phyloP scores from a whole-genome alignment of 2,888 invertebrate genomes.

The Heliconius charithonia region DNA sequence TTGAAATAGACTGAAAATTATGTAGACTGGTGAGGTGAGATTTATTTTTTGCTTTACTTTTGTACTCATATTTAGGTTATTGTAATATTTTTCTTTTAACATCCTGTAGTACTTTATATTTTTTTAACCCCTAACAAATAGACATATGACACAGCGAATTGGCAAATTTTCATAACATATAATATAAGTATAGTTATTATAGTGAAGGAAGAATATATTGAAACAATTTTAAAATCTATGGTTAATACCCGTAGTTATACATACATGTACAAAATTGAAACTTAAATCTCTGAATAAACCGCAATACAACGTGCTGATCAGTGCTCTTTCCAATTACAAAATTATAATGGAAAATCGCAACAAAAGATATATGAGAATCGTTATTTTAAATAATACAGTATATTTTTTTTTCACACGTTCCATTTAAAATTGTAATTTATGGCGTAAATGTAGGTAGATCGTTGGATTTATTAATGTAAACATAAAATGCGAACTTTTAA shows the following conservation, averaged over 20 bases:
- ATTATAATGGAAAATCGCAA: slow-evolving; percentile 8
- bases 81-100: no score
- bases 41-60: no score
- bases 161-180: no score
- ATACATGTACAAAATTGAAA: neutral
- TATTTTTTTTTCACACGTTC: neutral
- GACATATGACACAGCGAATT: no score
- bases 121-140: no score
- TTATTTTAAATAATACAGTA: slow-evolving; percentile 10
- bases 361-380: slow-evolving; percentile 9
- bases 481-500: neutral
- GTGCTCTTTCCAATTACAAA: neutral
- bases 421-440: neutral
- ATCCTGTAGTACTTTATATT: no score
- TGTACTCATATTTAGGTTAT: no score
- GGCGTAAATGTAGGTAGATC: neutral
- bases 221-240: neutral
- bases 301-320: slow-evolving; percentile 1
- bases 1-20: no score
- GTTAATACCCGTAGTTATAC: neutral
- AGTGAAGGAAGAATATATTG: no score
- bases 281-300: neutral
- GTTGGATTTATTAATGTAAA: neutral
- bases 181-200: no score
- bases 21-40: no score